Percentiles rank a stretch among this genome's conserved stretches.
Evolutionary conservation across 2,888 invertebrate genomes (phyloP).

Genomic region (Diaprepes abbreviatus): DNA sequence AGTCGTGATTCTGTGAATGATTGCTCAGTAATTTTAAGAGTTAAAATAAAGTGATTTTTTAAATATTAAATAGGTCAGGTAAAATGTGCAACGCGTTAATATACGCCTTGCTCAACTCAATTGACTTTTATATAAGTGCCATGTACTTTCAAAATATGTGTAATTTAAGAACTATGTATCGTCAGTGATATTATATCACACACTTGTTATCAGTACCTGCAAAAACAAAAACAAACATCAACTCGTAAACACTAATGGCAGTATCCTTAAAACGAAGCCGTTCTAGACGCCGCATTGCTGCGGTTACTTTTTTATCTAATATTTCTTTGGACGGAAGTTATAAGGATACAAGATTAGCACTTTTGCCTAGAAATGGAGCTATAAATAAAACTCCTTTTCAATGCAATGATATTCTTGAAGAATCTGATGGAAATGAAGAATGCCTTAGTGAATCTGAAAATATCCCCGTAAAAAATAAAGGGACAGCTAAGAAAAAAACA

Average conservation of each 20-base stretch:
- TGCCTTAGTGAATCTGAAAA: conserved; percentile 61
- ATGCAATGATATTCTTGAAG: conserved; percentile 60
- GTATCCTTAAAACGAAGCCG: conserved; percentile 72
- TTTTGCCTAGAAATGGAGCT: conserved; percentile 67
- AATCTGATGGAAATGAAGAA: conserved; percentile 65
- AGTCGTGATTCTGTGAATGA: neutral
- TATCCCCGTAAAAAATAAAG: conserved; percentile 45
- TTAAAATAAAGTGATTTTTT: neutral
- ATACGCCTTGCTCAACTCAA: conserved; percentile 56
- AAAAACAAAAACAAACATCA: conserved; percentile 47
- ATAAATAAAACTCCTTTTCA: conserved; percentile 57
- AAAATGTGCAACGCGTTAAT: conserved; percentile 58
- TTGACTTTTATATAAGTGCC: conserved; percentile 56
- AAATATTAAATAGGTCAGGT: neutral
- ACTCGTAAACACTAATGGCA: conserved; percentile 66
- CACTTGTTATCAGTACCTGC: conserved; percentile 41
- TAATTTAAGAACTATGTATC: conserved; percentile 61
- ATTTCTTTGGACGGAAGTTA: conserved; percentile 94
- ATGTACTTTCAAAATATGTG: conserved; percentile 54
- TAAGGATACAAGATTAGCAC: conserved; percentile 77
- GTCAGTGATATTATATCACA: conserved; percentile 57
- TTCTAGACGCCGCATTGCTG: conserved; percentile 89
- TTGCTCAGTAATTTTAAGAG: neutral
- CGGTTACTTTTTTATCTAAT: conserved; percentile 93
- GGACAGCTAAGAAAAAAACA: conserved; percentile 24